A percentile compares a stretch with the other conserved stretches of the same genome.
These are phyloP conservation scores for Odontamblyopus rebecca DNA, from an alignment of 2,797 vertebrate genomes.

Conservation along the genomic window DNA sequence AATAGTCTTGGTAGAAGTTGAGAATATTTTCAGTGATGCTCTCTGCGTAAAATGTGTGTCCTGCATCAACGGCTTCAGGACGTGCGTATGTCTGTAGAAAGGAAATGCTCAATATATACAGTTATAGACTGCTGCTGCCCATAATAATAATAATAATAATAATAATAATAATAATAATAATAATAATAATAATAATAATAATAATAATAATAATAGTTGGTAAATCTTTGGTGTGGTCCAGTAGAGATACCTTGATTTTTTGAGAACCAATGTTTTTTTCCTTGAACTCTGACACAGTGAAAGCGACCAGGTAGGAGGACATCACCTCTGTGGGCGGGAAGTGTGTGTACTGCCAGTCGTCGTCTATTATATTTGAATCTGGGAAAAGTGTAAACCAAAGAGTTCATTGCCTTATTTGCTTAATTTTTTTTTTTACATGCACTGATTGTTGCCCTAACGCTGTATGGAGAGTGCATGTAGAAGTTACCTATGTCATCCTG, in stretches of 20 bases:
- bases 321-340: slow-evolving; percentile 65
- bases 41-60: slow-evolving; percentile 53
- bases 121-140: neutral
- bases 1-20: slow-evolving; percentile 41
- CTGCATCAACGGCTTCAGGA: slow-evolving; percentile 40
- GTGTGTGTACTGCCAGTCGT: slow-evolving; percentile 51
- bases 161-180: neutral
- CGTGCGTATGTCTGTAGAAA: slow-evolving; percentile 64
- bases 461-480: neutral
- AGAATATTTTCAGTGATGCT: slow-evolving; percentile 56
- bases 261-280: rapidly evolving
- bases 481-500: slow-evolving; percentile 27
- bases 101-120: neutral
- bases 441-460: no score
- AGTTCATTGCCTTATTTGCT: neutral
- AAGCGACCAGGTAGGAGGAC: slow-evolving; percentile 79
- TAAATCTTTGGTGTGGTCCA: neutral
- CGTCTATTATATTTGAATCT: neutral
- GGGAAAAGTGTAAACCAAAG: slow-evolving; percentile 12
- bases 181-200: neutral
- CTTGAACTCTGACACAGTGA: slow-evolving; percentile 66
- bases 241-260: slow-evolving; percentile 45
- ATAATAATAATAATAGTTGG: no score
- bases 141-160: neutral
- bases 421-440: neutral